These are phyloP conservation scores for Saimiri boliviensis DNA, from an alignment of 2,113 vertebrate species.

Conservation along the genomic window DNA sequence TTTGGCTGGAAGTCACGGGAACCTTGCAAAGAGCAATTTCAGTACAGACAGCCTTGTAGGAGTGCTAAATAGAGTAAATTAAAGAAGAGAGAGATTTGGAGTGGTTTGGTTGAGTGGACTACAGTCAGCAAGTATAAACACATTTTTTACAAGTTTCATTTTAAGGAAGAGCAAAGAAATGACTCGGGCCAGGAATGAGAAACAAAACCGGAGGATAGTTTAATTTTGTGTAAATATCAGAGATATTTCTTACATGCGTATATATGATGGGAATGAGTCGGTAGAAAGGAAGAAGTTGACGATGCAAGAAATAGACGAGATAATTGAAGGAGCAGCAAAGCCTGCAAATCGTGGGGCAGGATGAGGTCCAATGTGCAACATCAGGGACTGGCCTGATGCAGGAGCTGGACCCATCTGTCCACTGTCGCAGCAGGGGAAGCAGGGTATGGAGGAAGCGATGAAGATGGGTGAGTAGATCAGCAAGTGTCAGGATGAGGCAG, in stretches of 20 bases:
- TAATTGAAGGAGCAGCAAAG: not conserved
- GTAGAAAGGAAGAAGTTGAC: not conserved
- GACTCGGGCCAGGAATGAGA: not conserved
- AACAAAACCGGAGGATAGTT: not conserved
- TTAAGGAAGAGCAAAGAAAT: not conserved
- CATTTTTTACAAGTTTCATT: not conserved
- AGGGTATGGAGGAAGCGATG: not conserved
- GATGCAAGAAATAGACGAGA: not conserved
- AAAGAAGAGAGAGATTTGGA: not conserved
- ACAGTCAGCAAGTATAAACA: not conserved
- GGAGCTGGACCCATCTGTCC: not conserved
- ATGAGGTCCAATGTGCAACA: not conserved
- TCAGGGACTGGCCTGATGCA: not conserved
- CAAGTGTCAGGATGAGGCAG: not conserved
- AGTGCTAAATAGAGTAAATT: not conserved
- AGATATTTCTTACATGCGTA: not conserved
- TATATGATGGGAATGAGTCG: not conserved
- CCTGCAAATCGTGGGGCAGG: not conserved
- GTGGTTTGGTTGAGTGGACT: too few species aligned
- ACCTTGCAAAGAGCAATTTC: not conserved
- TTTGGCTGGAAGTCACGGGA: not conserved
- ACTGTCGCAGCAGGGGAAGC: not conserved
- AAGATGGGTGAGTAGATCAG: not conserved
- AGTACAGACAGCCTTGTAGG: too few species aligned
- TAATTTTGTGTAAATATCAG: not conserved